Evolutionary conservation across 92 coral and sea anemone species (phyloP).

Genomic region (Meandrina meandrites): DNA sequence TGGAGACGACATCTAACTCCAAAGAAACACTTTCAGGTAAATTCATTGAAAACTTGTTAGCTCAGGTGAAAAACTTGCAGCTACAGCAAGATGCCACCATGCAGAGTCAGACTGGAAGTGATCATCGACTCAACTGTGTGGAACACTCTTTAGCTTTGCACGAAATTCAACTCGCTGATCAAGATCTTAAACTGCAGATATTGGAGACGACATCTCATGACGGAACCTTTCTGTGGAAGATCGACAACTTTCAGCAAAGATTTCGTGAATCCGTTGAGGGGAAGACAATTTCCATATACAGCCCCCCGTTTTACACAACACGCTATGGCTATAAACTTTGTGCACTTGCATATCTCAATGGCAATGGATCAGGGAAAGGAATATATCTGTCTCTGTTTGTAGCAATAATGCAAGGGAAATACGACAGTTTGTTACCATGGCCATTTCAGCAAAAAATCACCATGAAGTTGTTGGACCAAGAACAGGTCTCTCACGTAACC

Average conservation of each 20-base stretch:
- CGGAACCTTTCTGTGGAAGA: conserved; percentile 86
- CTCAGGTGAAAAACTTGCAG: no score
- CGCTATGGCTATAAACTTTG: conserved; percentile 91
- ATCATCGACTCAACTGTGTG: conserved; percentile 51
- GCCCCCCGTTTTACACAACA: conserved; percentile 89
- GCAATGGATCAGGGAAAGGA: conserved; percentile 83
- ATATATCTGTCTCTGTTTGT: conserved; percentile 78
- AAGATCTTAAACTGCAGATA: conserved; percentile 73
- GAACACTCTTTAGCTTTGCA: conserved; percentile 74
- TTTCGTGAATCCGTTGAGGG: conserved; percentile 75
- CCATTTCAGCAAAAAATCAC: conserved; percentile 86
- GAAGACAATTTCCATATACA: conserved; percentile 77
- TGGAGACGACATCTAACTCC: conserved; percentile 72
- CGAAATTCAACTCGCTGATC: conserved; percentile 83
- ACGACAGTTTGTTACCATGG: conserved; percentile 89
- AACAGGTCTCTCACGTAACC: conserved; percentile 55
- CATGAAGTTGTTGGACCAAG: conserved; percentile 80
- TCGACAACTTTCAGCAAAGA: conserved; percentile 74
- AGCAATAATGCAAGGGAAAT: conserved; percentile 86
- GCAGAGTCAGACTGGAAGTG: conserved; percentile 23
- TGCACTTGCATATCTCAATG: conserved; percentile 80
- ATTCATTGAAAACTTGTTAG: no score
- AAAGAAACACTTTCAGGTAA: no score
- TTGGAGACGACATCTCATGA: conserved; percentile 74
- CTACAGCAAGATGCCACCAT: no score